Evolutionary conservation across 2,797 vertebrate species (phyloP), one percentile per base, ranked within the genome.

Genomic region (Pelodytes ibericus): DNA sequence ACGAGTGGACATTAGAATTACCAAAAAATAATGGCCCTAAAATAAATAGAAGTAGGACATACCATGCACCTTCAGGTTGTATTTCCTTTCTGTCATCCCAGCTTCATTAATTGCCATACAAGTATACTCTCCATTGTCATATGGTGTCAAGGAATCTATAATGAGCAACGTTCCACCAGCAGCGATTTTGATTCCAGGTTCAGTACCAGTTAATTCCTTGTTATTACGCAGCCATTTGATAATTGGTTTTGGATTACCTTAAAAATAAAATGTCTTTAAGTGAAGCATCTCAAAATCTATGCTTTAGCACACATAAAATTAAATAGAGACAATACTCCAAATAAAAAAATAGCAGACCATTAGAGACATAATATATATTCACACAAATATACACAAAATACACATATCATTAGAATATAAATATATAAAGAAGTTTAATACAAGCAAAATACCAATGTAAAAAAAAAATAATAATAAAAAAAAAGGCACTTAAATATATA

Each of bases 61-160:
- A 99, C 98, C 98, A 0, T 98, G 93, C 67, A 99, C 95, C 89
- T 95, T 96, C 58, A 99, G 93, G 76, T 91, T 95, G 62, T 98
- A 99, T 84, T 95, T 98, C 85, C 87, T 95, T 90, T 98, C 94
- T 0, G 94, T 93, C 80, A 94, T 93, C 56, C 97, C 98, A 0
- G 93, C 98, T 81, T 99, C 96, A 2, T 98, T 99, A 81, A 86
- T 82, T 3, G 97, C 98, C 29, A 93, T 85, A 24, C 98, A 99
- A 59, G 94, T 83, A 29, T 99, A 99, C 22, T 99, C 96, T 25
- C 96, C 98, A 0, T 86, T 92, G 85, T 99, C 94, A 63, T 92
- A 86, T 0, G 92, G 95, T 0, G 92, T 92, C 68, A 97, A 88
- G 0, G 96, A 93, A 73, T 91, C 89, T 74, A 99, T 94, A 73